Percentiles rank a stretch among this genome's conserved stretches.
phyloP scores from a whole-genome alignment of 2,797 vertebrate genomes.

The Rhinophrynus dorsalis region DNA sequence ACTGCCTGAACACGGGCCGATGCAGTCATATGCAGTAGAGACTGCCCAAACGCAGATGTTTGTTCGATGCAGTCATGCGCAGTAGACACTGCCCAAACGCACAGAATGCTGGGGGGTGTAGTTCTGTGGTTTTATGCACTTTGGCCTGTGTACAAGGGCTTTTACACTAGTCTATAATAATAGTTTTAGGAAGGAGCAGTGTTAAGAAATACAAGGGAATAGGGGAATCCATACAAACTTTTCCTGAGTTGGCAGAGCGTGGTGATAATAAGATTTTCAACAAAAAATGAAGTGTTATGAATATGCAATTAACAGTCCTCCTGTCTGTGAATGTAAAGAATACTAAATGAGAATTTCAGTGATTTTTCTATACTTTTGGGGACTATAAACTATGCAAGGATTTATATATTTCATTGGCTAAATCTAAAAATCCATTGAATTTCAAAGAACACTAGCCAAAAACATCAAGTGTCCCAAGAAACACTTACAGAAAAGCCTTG shows the following conservation, averaged over 20 bases:
- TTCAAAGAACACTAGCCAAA: background rate
- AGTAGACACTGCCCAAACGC: too few species aligned
- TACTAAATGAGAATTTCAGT: background rate
- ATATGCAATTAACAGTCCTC: background rate
- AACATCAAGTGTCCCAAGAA: background rate
- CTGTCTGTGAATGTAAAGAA: background rate
- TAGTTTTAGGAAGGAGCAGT: too few species aligned
- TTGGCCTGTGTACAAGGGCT: too few species aligned
- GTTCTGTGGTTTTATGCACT: too few species aligned
- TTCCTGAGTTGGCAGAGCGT: background rate
- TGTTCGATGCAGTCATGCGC: too few species aligned
- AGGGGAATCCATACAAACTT: too few species aligned
- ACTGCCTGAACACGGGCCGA: too few species aligned
- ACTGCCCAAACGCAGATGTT: too few species aligned
- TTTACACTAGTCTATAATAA: too few species aligned
- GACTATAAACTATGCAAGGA: background rate
- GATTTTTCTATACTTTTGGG: conserved; percentile 15
- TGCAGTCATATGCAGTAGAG: too few species aligned
- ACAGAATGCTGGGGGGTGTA: too few species aligned
- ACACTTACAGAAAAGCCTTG: background rate
- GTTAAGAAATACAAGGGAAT: too few species aligned
- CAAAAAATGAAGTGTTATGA: background rate
- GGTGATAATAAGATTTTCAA: background rate
- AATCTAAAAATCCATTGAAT: background rate
- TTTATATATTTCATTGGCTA: background rate